Conservation (phyloP, 2,113 vertebrate species). For the Pagrus major region DNA sequence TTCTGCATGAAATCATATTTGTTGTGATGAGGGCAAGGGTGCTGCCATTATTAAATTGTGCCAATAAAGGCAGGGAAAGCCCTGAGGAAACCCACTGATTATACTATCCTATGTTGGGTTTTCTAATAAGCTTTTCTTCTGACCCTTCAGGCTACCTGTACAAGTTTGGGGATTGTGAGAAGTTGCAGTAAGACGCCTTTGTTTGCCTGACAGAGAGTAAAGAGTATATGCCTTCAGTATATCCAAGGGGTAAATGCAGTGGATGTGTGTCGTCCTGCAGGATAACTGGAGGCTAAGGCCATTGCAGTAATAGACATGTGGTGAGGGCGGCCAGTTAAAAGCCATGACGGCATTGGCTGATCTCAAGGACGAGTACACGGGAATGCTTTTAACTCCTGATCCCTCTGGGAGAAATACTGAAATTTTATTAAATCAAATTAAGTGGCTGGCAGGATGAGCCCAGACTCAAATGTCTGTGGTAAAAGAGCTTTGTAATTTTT, state of each 20-base stretch:
- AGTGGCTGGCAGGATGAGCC: constrained; percentile 46
- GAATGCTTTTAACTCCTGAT: constrained; percentile 72
- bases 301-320: constrained; percentile 19
- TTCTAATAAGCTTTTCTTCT: neutral
- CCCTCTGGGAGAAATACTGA: constrained; percentile 39
- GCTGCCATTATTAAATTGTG: neutral
- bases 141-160: neutral
- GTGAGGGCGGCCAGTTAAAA: constrained; percentile 51
- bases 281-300: constrained; percentile 18
- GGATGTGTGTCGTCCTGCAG: neutral
- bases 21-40: neutral
- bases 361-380: constrained; percentile 58
- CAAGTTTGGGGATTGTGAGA: neutral
- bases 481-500: constrained; percentile 42
- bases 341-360: constrained; percentile 29
- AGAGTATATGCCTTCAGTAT: neutral
- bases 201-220: constrained; percentile 1
- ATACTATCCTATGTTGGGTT: neutral
- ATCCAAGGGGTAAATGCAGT: neutral
- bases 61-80: neutral
- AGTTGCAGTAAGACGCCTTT: neutral
- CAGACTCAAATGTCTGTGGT: constrained; percentile 19
- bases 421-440: constrained; percentile 66
- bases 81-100: neutral
- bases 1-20: neutral